Percentiles rank a stretch among this genome's conserved stretches.
phyloP scores from a whole-genome alignment of 2,113 vertebrate species.

The Indri indri region DNA sequence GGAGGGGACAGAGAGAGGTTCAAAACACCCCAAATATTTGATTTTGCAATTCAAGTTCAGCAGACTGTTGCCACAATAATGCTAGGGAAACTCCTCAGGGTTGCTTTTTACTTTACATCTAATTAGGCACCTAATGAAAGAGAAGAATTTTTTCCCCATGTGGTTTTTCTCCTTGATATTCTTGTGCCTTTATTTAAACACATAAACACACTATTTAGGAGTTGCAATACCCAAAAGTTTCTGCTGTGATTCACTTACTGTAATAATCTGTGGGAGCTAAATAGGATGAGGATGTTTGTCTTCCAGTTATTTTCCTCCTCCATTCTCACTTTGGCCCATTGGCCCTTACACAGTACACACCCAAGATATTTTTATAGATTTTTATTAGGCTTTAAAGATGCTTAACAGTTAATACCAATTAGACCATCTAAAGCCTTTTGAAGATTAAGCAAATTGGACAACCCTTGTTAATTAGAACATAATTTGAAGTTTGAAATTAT shows the following conservation, averaged over 20 bases:
- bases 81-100: conserved; percentile 64
- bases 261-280: background rate
- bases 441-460: conserved; percentile 93
- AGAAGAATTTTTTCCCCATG: conserved; percentile 61
- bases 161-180: conserved; percentile 61
- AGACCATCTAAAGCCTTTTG: conserved; percentile 87
- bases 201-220: conserved; percentile 48
- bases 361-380: conserved; percentile 66
- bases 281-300: background rate
- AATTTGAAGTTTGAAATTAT: conserved; percentile 95
- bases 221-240: conserved; percentile 32
- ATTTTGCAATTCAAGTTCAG: conserved; percentile 78
- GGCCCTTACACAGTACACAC: conserved; percentile 15
- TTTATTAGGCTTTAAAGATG: conserved; percentile 82
- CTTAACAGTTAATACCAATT: conserved; percentile 88
- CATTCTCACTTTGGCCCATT: background rate
- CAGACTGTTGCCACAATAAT: conserved; percentile 63
- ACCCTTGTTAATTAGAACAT: conserved; percentile 94
- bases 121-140: conserved; percentile 77
- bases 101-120: conserved; percentile 74
- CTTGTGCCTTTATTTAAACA: conserved; percentile 61
- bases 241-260: background rate
- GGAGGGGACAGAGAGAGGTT: conserved; percentile 71
- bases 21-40: conserved; percentile 75
- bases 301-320: background rate